Evolutionary conservation across 2,113 vertebrate genomes (phyloP).

Genomic region (Manacus vitellinus): DNA sequence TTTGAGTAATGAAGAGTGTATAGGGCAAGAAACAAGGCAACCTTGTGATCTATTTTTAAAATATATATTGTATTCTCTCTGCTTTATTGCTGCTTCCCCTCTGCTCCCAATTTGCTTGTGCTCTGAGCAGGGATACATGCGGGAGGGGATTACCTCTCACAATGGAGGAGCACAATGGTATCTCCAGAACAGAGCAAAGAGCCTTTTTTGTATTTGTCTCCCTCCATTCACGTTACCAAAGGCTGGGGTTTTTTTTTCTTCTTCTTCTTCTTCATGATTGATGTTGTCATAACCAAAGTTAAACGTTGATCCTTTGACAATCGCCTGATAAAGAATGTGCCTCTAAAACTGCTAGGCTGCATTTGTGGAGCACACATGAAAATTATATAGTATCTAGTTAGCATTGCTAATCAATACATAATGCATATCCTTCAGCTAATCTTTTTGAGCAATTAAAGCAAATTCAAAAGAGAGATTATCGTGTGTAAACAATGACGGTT

Average conservation of each 20-base stretch:
- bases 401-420: constrained; percentile 58
- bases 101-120: neutral
- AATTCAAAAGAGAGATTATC: constrained; percentile 80
- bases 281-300: constrained; percentile 25
- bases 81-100: neutral
- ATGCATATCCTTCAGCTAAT: constrained; percentile 63
- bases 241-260: neutral
- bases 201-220: neutral
- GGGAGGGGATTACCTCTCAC: constrained; percentile 18
- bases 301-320: constrained; percentile 22
- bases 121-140: neutral
- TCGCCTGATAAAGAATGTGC: neutral
- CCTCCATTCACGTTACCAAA: neutral
- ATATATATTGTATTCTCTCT: neutral
- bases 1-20: neutral
- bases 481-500: constrained; percentile 74
- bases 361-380: neutral
- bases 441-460: constrained; percentile 73
- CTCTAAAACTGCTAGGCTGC: neutral
- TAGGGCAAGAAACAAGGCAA: neutral
- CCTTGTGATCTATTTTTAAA: constrained; percentile 41
- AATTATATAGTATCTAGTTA: constrained; percentile 17
- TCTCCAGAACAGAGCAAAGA: neutral
- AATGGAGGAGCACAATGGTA: constrained; percentile 11
- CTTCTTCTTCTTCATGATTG: neutral